Conservation (phyloP, 2,888 invertebrate genomes). For the Ptilodon capucinus region DNA sequence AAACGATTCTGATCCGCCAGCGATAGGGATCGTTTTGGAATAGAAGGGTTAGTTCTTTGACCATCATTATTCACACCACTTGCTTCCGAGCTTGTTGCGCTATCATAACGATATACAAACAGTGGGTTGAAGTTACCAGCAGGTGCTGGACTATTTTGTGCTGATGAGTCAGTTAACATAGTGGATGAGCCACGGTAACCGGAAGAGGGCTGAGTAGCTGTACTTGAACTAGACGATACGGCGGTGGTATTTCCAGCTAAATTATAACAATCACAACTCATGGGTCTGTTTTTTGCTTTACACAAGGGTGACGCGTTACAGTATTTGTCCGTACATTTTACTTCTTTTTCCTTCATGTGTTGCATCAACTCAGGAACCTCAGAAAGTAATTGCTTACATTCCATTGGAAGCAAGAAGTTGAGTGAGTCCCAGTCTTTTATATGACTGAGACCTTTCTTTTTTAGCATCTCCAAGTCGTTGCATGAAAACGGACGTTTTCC, state of each 20-base stretch:
- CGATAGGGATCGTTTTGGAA: constrained; percentile 87
- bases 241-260: constrained; percentile 80
- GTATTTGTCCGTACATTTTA: constrained; percentile 67
- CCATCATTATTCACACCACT: constrained; percentile 84
- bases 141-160: constrained; percentile 86
- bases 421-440: constrained; percentile 97
- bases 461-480: constrained; percentile 91
- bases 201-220: constrained; percentile 91
- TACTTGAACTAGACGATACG: constrained; percentile 86
- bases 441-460: constrained; percentile 91
- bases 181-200: constrained; percentile 94
- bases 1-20: constrained; percentile 79
- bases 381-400: constrained; percentile 90
- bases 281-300: constrained; percentile 82
- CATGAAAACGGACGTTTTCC: constrained; percentile 88
- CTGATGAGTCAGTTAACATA: constrained; percentile 88
- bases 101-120: constrained; percentile 92
- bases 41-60: constrained; percentile 75
- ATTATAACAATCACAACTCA: constrained; percentile 83
- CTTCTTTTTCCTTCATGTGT: constrained; percentile 83
- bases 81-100: constrained; percentile 88
- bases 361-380: constrained; percentile 90
- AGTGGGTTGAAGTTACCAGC: constrained; percentile 85
- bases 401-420: constrained; percentile 92
- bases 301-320: constrained; percentile 69